Conservation (phyloP, 2,113 vertebrate species). For the Cebus imitator region DNA sequence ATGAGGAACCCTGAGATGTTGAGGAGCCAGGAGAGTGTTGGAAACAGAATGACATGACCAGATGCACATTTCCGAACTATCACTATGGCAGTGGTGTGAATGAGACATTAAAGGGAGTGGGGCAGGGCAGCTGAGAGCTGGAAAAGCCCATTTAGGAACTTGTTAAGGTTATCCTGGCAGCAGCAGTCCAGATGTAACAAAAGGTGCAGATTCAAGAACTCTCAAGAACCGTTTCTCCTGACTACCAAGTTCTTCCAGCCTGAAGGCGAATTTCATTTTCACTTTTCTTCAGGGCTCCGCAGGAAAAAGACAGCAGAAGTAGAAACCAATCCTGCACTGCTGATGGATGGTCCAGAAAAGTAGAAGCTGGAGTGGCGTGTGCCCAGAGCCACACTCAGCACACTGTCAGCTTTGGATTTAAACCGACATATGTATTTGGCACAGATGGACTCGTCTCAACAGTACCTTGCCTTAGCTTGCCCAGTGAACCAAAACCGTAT, state of each 20-base stretch:
- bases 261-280: background rate
- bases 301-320: background rate
- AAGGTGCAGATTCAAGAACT: background rate
- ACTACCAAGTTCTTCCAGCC: background rate
- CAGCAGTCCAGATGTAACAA: background rate
- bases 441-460: background rate
- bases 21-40: background rate
- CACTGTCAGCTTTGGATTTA: no score
- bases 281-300: background rate
- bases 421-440: background rate
- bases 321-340: background rate
- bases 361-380: background rate
- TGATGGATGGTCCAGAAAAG: background rate
- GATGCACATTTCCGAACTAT: background rate
- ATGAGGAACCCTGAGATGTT: background rate
- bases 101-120: background rate
- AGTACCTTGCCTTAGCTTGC: background rate
- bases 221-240: background rate
- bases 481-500: background rate
- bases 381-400: background rate
- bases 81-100: background rate
- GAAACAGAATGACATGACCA: background rate
- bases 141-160: background rate
- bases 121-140: background rate
- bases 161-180: background rate